Conservation (phyloP, 2,797 vertebrate genomes). For the Orientallactaga sibirica region DNA sequence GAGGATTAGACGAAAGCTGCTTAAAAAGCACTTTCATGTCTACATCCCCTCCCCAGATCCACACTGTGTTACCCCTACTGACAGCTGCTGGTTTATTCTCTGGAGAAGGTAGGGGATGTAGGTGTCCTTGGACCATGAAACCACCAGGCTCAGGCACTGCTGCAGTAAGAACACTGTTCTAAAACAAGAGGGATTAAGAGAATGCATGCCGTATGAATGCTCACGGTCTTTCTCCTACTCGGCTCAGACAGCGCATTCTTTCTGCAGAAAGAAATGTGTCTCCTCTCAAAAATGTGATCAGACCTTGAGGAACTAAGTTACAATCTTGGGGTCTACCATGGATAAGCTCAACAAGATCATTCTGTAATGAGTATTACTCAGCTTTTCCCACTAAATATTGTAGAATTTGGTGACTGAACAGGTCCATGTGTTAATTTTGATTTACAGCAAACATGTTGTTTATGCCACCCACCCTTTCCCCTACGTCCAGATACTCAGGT, state of each 20-base stretch:
- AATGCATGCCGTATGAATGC: not conserved
- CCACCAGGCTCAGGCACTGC: not conserved
- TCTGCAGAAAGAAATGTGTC: not conserved
- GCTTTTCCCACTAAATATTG: conserved; percentile 28
- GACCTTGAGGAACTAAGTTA: conserved; percentile 14
- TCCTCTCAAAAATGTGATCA: conserved; percentile 40
- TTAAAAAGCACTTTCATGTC: conserved; percentile 16
- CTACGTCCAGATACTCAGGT: not conserved
- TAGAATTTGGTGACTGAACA: conserved; percentile 35
- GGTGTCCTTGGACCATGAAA: not conserved
- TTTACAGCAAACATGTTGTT: conserved; percentile 51
- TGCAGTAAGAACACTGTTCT: not conserved
- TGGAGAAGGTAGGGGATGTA: conserved; percentile 42
- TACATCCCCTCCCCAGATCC: not conserved
- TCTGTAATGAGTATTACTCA: not conserved
- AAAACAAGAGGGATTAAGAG: not conserved
- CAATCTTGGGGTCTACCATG: not conserved
- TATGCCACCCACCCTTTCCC: not conserved
- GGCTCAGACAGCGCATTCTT: not conserved
- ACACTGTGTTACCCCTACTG: not conserved
- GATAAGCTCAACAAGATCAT: conserved; percentile 41
- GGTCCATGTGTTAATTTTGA: conserved; percentile 31
- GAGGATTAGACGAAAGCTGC: conserved; percentile 48
- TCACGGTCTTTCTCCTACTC: not conserved
- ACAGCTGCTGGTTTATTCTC: conserved; percentile 32